Evolutionary conservation across 2,797 vertebrate genomes (phyloP).

Genomic region (Malurus leucopterus): DNA sequence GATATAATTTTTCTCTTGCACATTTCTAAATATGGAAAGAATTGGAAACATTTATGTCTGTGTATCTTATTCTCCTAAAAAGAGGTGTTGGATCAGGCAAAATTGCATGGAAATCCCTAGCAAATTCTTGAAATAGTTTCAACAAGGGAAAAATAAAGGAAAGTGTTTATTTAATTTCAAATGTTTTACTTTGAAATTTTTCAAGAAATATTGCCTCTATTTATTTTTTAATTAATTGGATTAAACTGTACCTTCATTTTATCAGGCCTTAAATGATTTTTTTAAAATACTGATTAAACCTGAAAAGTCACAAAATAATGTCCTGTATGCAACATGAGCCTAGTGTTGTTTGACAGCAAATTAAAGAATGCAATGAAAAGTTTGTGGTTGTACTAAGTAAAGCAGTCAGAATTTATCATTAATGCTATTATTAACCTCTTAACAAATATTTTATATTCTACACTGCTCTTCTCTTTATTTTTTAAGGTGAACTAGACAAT

Average conservation of each 20-base stretch:
- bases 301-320: background rate
- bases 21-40: background rate
- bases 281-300: background rate
- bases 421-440: background rate
- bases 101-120: background rate
- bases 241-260: background rate
- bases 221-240: background rate
- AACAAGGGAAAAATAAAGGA: background rate
- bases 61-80: background rate
- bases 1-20: rapidly evolving
- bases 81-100: background rate
- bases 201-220: background rate
- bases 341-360: background rate
- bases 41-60: background rate
- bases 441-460: background rate
- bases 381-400: background rate
- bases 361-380: background rate
- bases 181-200: background rate
- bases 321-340: background rate
- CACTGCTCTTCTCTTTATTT: background rate
- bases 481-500: background rate
- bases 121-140: background rate
- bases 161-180: background rate
- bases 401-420: background rate
- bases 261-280: background rate